phyloP scores from a whole-genome alignment of 2,888 invertebrate genomes.

The Andrena praecox region DNA sequence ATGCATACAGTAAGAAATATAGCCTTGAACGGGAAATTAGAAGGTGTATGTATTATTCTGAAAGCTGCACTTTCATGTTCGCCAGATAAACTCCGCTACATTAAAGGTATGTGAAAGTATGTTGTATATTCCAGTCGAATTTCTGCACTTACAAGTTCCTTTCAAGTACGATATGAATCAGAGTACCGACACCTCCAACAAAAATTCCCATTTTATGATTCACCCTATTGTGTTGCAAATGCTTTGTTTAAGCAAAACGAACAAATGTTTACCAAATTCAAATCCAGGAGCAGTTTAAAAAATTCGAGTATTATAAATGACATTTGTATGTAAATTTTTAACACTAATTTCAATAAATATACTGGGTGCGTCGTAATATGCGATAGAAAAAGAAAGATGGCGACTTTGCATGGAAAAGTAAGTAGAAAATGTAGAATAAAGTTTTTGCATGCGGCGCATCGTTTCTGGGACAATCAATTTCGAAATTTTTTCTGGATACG shows the following conservation, averaged over 20 bases:
- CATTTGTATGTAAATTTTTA: background rate
- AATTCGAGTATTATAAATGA: background rate
- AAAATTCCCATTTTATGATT: background rate
- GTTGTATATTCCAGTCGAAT: background rate
- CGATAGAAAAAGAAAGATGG: too few species aligned
- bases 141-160: constrained; percentile 6
- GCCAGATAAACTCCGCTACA: background rate
- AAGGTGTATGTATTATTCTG: background rate
- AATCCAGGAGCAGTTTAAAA: background rate
- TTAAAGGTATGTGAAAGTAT: constrained; percentile 22
- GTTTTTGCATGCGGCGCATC: too few species aligned
- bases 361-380: too few species aligned
- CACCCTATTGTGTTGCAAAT: background rate
- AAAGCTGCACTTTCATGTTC: constrained; percentile 7
- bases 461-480: too few species aligned
- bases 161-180: constrained; percentile 10
- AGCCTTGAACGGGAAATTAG: background rate
- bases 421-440: too few species aligned
- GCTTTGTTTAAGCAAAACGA: background rate
- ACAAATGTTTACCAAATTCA: background rate
- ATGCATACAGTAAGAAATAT: background rate
- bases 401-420: too few species aligned
- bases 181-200: background rate
- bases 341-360: background rate
- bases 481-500: too few species aligned